These are phyloP conservation scores for Acanthosepion lycidas DNA, from an alignment of 2,888 invertebrate species.

Conservation along the genomic window DNA sequence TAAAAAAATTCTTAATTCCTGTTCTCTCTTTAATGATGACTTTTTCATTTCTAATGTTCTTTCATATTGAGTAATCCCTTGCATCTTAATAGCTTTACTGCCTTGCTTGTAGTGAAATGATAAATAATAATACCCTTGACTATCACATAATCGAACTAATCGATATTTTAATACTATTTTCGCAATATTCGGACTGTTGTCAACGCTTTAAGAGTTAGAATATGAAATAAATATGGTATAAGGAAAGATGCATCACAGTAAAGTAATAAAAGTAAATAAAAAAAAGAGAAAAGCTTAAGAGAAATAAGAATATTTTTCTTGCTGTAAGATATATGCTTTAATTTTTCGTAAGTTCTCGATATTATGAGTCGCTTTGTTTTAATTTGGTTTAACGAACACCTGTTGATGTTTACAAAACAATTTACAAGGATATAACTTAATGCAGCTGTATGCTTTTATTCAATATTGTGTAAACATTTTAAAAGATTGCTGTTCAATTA, in stretches of 20 bases:
- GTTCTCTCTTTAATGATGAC: too few species aligned
- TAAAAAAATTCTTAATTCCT: too few species aligned
- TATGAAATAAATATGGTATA: too few species aligned
- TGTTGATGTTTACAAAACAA: slow-evolving; percentile 18
- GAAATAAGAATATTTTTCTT: not conserved
- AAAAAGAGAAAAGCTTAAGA: not conserved
- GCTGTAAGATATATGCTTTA: not conserved
- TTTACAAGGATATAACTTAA: not conserved
- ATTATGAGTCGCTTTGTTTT: not conserved
- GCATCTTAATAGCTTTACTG: too few species aligned
- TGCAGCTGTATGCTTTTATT: not conserved
- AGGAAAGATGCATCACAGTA: not conserved
- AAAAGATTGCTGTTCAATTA: slow-evolving; percentile 33
- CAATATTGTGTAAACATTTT: not conserved
- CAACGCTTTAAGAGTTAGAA: too few species aligned
- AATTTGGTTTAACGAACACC: not conserved
- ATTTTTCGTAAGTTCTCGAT: not conserved
- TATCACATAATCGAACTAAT: too few species aligned
- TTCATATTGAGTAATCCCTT: too few species aligned
- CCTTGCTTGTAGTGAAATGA: too few species aligned
- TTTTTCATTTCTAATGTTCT: too few species aligned
- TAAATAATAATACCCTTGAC: too few species aligned
- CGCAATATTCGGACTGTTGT: too few species aligned
- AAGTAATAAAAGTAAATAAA: not conserved
- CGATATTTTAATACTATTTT: too few species aligned